phyloP scores from a whole-genome alignment of 1,140 invertebrate species.

The Brachionus calyciflorus region DNA sequence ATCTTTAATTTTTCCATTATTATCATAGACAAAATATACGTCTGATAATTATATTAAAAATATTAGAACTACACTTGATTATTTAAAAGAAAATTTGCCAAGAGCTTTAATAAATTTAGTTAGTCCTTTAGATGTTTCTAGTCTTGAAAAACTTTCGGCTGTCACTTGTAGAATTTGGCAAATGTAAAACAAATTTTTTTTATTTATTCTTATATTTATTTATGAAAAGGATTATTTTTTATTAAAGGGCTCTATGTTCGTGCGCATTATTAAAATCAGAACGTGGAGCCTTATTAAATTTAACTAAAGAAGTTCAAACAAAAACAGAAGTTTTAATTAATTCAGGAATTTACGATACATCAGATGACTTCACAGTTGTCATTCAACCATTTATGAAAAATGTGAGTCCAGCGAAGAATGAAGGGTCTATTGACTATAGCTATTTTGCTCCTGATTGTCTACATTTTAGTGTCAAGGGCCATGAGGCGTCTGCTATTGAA shows the following conservation, averaged over 20 bases:
- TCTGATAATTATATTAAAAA: too few species aligned
- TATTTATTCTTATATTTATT: too few species aligned
- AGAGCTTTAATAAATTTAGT: too few species aligned
- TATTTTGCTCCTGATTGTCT: conserved; percentile 47
- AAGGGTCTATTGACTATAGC: conserved; percentile 31
- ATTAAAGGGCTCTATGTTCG: not conserved
- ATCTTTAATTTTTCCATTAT: too few species aligned
- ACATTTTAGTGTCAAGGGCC: conserved; percentile 36
- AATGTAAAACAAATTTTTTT: too few species aligned
- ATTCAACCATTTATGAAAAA: conserved; percentile 60
- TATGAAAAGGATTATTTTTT: too few species aligned
- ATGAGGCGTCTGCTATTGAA: conserved; percentile 3
- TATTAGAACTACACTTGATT: too few species aligned
- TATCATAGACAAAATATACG: too few species aligned
- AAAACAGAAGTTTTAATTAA: conserved; percentile 49
- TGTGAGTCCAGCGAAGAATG: not conserved
- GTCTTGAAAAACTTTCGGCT: too few species aligned
- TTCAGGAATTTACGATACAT: conserved; percentile 62
- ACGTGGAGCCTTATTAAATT: not conserved
- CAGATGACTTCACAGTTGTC: conserved; percentile 68
- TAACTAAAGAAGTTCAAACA: conserved; percentile 49
- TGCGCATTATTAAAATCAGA: not conserved
- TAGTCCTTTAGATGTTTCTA: too few species aligned
- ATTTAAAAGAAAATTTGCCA: too few species aligned
- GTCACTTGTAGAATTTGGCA: too few species aligned